A percentile compares a stretch with the other conserved stretches of the same genome.
These are phyloP conservation scores for Malurus leucopterus DNA, from an alignment of 2,797 vertebrate species.

Conservation along the genomic window DNA sequence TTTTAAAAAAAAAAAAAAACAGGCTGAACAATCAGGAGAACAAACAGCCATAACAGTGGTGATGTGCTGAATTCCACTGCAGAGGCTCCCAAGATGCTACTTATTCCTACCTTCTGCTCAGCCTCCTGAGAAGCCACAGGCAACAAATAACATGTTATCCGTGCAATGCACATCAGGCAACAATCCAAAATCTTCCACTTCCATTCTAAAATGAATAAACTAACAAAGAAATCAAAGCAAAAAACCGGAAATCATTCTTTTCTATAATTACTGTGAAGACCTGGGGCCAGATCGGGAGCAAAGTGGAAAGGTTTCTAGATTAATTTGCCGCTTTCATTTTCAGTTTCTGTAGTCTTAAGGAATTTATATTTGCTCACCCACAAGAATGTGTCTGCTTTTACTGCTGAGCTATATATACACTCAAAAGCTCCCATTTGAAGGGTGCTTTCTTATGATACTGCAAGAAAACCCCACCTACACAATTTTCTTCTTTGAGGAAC, in stretches of 20 bases:
- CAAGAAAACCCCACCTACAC: constrained; percentile 22
- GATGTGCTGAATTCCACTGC: neutral
- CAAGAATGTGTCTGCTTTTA: neutral
- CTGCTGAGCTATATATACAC: neutral
- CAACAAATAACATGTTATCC: neutral
- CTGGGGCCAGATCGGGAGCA: neutral
- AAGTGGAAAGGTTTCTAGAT: neutral
- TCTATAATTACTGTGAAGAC: neutral
- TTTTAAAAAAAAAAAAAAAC: neutral
- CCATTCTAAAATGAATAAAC: neutral
- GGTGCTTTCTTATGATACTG: neutral
- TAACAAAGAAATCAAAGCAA: neutral
- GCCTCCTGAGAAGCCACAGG: neutral
- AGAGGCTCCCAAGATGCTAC: neutral
- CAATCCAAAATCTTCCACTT: neutral
- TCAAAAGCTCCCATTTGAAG: neutral
- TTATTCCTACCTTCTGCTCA: neutral
- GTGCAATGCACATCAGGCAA: neutral
- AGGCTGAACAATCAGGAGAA: neutral
- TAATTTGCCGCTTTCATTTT: neutral
- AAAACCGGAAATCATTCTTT: neutral
- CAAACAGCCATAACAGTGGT: neutral
- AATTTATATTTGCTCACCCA: neutral
- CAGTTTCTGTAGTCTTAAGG: neutral
- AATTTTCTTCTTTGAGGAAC: neutral